Evolutionary conservation across 2,888 invertebrate genomes (phyloP).

Genomic region (Cynaeus angustus): DNA sequence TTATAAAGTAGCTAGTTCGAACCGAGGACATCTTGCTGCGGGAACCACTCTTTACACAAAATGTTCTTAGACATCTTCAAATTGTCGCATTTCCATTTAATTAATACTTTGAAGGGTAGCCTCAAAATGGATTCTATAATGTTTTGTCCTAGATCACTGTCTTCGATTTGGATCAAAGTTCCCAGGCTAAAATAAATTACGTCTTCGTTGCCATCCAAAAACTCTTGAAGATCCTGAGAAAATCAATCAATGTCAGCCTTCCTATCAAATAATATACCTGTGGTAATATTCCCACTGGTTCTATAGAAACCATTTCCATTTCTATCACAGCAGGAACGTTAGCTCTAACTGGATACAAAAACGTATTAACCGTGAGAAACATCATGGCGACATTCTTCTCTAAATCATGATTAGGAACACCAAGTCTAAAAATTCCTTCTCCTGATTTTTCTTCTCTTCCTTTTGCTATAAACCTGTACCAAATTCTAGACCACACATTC

Average conservation of each 20-base stretch:
- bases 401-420: slow-evolving; percentile 63
- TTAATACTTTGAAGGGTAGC: slow-evolving; percentile 49
- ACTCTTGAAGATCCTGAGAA: slow-evolving; percentile 57
- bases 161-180: slow-evolving; percentile 56
- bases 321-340: slow-evolving; percentile 64
- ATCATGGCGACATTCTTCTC: slow-evolving; percentile 62
- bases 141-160: slow-evolving; percentile 39
- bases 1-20: not conserved
- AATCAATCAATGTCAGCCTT: slow-evolving; percentile 53
- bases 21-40: slow-evolving; percentile 55
- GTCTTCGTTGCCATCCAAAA: slow-evolving; percentile 63
- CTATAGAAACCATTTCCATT: slow-evolving; percentile 62
- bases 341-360: slow-evolving; percentile 63
- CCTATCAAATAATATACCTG: not conserved
- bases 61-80: slow-evolving; percentile 50
- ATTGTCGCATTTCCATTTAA: slow-evolving; percentile 54
- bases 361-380: slow-evolving; percentile 64
- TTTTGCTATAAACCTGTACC: slow-evolving; percentile 59
- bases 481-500: not conserved
- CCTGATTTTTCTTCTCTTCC: too few relatives aligned
- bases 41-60: slow-evolving; percentile 54
- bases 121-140: slow-evolving; percentile 49
- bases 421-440: slow-evolving; percentile 65
- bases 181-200: slow-evolving; percentile 67
- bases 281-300: slow-evolving; percentile 37